Evolutionary conservation across 2,797 vertebrate species (phyloP), one percentile per base, ranked within the genome.

Genomic region (Chaunax sp.): DNA sequence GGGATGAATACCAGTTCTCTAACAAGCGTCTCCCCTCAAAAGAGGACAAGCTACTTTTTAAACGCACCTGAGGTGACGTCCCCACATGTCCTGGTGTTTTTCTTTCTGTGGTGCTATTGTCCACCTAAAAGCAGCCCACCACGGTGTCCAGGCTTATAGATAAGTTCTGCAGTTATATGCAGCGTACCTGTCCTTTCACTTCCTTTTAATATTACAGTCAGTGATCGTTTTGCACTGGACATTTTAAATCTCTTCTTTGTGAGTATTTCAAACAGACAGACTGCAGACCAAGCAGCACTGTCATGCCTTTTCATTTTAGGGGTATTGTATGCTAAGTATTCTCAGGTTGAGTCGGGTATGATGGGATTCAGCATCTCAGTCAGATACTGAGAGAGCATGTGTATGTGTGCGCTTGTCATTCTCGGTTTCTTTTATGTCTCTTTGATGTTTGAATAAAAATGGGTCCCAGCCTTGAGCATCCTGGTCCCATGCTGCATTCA

Each of bases 391-490:
- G 13, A 1, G 38, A 26, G 64, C 37, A 26, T 23, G 14, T 20
- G 44, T 23, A 18, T 22, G 37, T 37, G 47, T 30, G 19, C 35
- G 46, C 25, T 22, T 78, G 78, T 71, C 33, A 54, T 72, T 78
- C 54, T 70, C 53, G 46, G 37, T 65, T 33, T 75, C 75, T 83
- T 83, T 86, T 70, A 73, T 82, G 55, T 81, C 58, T 80, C 75
- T 87, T 86, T 88, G 75, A 90, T 82, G 88, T 86, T 73, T 63
- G 52, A 88, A 73, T 83, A 52, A 55, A 83, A 84, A 73, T 5
- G 16, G 60, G 51, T 63, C 56, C 50, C 63, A 71, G 77, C 77
- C 79, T 72, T 54, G 41, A 75, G 80, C 71, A 0, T 69, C 25
- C 30, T 3, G 6, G 66, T 77, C 75, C 69, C 75, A 53, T 6